phyloP scores from a whole-genome alignment of 2,113 vertebrate genomes.

The Limanda limanda region DNA sequence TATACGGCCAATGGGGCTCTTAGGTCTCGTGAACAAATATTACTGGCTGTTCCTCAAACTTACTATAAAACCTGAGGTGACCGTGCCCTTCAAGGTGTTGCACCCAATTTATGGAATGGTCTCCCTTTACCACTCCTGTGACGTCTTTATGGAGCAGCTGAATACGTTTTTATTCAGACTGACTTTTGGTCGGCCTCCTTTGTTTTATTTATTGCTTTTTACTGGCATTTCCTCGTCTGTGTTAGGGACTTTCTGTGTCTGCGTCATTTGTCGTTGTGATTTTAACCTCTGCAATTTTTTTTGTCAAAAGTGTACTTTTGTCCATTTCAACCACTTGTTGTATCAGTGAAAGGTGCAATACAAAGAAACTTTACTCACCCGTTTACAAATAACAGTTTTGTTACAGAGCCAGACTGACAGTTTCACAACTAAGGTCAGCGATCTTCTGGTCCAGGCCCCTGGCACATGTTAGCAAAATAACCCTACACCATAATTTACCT shows the following conservation, averaged over 20 bases:
- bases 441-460: background rate
- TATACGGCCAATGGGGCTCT: background rate
- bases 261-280: background rate
- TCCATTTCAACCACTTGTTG: background rate
- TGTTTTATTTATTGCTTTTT: background rate
- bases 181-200: background rate
- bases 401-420: background rate
- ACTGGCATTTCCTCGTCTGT: background rate
- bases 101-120: constrained; percentile 1
- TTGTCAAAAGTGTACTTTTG: background rate
- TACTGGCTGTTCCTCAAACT: background rate
- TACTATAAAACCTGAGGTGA: background rate
- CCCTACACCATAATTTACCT: too few species aligned
- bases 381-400: too few species aligned
- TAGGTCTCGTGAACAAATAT: background rate
- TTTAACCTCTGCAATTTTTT: background rate
- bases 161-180: background rate
- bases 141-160: background rate
- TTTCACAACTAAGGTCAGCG: background rate
- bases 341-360: background rate
- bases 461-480: background rate
- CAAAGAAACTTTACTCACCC: background rate
- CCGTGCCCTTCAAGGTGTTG: background rate
- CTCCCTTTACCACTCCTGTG: background rate
- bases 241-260: background rate